Evolutionary conservation across 2,888 invertebrate species (phyloP).

Genomic region (Arctia plantaginis): DNA sequence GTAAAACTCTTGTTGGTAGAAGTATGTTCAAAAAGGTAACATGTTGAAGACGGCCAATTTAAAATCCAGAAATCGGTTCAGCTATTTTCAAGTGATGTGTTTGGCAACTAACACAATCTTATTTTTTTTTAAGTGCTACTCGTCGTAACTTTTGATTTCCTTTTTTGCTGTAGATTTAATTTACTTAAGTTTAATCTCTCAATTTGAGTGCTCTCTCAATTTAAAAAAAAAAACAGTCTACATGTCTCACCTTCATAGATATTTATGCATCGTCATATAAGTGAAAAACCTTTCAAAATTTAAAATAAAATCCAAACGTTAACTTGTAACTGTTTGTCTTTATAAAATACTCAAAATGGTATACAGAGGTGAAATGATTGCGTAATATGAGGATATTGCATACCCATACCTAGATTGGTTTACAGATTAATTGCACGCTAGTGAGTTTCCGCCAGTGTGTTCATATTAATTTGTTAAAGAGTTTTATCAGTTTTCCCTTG

Average conservation of each 20-base stretch:
- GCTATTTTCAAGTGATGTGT: neutral
- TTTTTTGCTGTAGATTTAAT: no score
- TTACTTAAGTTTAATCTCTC: no score
- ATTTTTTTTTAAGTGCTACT: neutral
- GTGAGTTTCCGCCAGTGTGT: neutral
- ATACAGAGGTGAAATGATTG: neutral
- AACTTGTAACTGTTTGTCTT: neutral
- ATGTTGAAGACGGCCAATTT: neutral
- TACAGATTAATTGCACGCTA: slow-evolving; percentile 4
- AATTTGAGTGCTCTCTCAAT: neutral
- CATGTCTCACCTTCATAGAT: neutral
- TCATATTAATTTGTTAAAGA: neutral
- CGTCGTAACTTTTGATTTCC: no score
- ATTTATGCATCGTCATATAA: neutral
- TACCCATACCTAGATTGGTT: neutral
- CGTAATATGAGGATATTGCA: neutral
- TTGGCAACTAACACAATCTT: neutral
- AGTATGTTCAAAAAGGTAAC: neutral
- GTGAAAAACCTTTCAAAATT: neutral
- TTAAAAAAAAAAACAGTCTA: neutral
- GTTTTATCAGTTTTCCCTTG: neutral
- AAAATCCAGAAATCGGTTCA: neutral
- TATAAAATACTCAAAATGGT: neutral
- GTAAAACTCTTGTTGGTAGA: neutral
- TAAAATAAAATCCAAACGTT: neutral